A percentile compares a stretch with the other conserved stretches of the same genome.
These are phyloP conservation scores for Oryzias dopingdopingensis DNA, from an alignment of 2,797 vertebrate species.

Conservation along the genomic window DNA sequence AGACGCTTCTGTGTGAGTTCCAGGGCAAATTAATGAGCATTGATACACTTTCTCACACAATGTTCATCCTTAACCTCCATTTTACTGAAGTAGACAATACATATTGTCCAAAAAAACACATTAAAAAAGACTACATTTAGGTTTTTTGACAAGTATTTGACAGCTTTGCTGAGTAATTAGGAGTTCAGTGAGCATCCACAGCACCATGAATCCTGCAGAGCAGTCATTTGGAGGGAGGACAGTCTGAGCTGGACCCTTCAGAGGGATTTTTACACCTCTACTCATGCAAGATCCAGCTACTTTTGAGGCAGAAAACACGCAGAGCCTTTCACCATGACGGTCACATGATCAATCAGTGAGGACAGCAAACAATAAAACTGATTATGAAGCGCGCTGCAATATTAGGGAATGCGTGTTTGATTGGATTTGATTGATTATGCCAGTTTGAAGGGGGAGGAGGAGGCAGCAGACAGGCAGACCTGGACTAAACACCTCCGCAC, in stretches of 20 bases:
- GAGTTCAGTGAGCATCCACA: slow-evolving; percentile 38
- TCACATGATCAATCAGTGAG: slow-evolving; percentile 6
- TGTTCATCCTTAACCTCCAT: slow-evolving; percentile 52
- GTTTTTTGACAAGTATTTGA: not conserved
- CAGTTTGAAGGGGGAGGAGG: not conserved
- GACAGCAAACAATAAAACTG: slow-evolving; percentile 2
- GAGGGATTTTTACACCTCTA: not conserved
- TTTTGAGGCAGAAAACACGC: slow-evolving; percentile 4
- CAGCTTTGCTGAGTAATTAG: slow-evolving; percentile 3
- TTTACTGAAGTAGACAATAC: slow-evolving; percentile 37
- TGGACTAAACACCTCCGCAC: slow-evolving; percentile 48
- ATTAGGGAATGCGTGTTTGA: not conserved
- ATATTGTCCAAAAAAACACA: slow-evolving; percentile 13
- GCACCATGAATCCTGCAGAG: slow-evolving; percentile 43
- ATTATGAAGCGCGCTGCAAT: slow-evolving; percentile 1
- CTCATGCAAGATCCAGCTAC: not conserved
- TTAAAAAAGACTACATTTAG: not conserved
- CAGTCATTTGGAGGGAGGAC: slow-evolving; percentile 42
- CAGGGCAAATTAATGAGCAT: slow-evolving; percentile 74
- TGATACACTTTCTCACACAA: slow-evolving; percentile 72
- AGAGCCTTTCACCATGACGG: not conserved
- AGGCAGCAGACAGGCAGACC: slow-evolving; percentile 21
- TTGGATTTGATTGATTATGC: not conserved
- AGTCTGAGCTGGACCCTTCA: slow-evolving; percentile 26
- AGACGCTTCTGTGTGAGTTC: slow-evolving; percentile 73